A percentile compares a stretch with the other conserved stretches of the same genome.
Conservation (phyloP, 2,888 invertebrate genomes). For the Nemapogon koenigi region DNA sequence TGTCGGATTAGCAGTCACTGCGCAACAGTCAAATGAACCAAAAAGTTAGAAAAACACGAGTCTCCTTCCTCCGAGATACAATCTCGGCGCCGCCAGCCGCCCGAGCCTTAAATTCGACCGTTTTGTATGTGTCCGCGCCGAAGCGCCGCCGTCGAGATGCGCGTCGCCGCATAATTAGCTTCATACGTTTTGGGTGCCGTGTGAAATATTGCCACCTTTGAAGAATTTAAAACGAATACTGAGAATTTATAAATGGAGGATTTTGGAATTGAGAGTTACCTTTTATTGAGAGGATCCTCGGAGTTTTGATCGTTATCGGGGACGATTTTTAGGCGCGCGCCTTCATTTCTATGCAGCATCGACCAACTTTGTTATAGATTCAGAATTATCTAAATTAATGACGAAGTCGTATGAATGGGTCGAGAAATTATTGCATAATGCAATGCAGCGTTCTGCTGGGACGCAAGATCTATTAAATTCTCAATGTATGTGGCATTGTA, state of each 20-base stretch:
- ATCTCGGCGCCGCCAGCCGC: slow-evolving; percentile 38
- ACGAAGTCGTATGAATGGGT: slow-evolving; percentile 59
- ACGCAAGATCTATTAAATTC: too few species aligned
- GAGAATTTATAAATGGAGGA: slow-evolving; percentile 25
- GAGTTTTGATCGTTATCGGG: slow-evolving; percentile 1
- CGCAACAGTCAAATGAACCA: slow-evolving; percentile 43
- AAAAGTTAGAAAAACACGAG: slow-evolving; percentile 59
- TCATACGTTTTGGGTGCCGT: slow-evolving; percentile 40
- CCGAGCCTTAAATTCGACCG: slow-evolving; percentile 32
- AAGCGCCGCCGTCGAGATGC: slow-evolving; percentile 32
- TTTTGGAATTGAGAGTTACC: slow-evolving; percentile 46
- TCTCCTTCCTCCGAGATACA: slow-evolving; percentile 31
- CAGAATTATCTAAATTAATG: slow-evolving; percentile 57
- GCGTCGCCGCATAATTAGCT: slow-evolving; percentile 46
- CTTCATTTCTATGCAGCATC: neutral
- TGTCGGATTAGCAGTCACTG: slow-evolving; percentile 60
- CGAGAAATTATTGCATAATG: too few species aligned
- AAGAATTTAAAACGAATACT: slow-evolving; percentile 38
- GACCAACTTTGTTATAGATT: slow-evolving; percentile 31
- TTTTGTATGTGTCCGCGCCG: slow-evolving; percentile 27
- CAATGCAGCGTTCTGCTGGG: too few species aligned
- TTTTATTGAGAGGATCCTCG: slow-evolving; percentile 18
- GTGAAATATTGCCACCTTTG: slow-evolving; percentile 49
- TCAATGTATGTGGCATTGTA: too few species aligned
- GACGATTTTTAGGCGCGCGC: neutral